A percentile compares a stretch with the other conserved stretches of the same genome.
Evolutionary conservation across 2,797 vertebrate species (phyloP).

Genomic region (Pogoniulus pusillus): DNA sequence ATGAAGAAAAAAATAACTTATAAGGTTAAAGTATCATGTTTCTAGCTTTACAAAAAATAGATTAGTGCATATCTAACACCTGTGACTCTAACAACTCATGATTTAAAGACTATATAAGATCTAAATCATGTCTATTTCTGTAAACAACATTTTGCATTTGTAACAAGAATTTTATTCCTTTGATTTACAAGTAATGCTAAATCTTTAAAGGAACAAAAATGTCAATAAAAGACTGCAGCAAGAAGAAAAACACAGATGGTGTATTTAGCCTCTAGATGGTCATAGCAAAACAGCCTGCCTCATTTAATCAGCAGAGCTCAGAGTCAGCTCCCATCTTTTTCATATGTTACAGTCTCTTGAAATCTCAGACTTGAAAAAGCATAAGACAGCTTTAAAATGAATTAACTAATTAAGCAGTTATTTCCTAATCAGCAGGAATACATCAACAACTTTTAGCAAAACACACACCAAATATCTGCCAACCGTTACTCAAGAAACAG

Average conservation of each 20-base stretch:
- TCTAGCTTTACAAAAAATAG: neutral
- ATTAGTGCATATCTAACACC: neutral
- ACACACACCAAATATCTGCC: neutral
- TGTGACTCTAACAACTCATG: neutral
- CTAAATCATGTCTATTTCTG: neutral
- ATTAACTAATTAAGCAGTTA: neutral
- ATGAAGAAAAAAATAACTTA: neutral
- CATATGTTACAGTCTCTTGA: neutral
- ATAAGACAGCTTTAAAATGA: neutral
- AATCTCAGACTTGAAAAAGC: neutral
- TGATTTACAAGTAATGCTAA: neutral
- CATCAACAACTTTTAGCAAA: neutral
- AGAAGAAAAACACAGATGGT: neutral
- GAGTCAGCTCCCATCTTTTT: neutral
- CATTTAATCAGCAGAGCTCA: neutral
- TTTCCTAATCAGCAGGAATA: neutral
- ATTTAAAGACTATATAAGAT: neutral
- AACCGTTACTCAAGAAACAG: neutral
- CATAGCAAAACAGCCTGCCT: neutral
- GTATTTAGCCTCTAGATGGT: neutral
- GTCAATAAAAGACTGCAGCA: neutral
- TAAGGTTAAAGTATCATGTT: neutral
- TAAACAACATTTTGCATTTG: neutral
- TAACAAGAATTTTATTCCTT: neutral
- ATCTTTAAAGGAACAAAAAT: neutral